Percentiles rank a stretch among this genome's conserved stretches.
phyloP scores from a whole-genome alignment of 2,888 invertebrate species.

The Cataglyphis livida region DNA sequence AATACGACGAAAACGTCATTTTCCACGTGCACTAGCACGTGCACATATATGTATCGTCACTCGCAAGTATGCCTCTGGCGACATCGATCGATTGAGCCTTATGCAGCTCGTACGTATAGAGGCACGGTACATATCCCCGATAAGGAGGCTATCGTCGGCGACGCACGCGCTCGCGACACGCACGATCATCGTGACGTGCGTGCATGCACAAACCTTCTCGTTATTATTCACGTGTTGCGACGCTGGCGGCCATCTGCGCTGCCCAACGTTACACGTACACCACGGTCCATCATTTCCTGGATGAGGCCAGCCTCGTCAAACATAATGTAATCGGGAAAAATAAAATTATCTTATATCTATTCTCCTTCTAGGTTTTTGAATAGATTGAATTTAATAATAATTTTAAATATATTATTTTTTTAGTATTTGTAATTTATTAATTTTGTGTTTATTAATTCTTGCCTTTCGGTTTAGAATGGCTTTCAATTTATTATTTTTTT shows the following conservation, averaged over 20 bases:
- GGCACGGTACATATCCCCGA: slow-evolving; percentile 56
- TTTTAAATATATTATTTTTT: not conserved
- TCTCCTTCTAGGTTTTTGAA: not conserved
- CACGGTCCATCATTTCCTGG: slow-evolving; percentile 20
- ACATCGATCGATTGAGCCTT: slow-evolving; percentile 48
- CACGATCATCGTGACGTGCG: slow-evolving; percentile 1
- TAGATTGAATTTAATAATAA: not conserved
- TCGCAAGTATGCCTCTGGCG: slow-evolving; percentile 47
- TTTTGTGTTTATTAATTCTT: too few species aligned
- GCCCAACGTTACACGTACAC: slow-evolving; percentile 18
- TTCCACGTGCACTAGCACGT: slow-evolving; percentile 63
- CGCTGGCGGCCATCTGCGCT: slow-evolving; percentile 38
- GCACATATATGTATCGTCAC: slow-evolving; percentile 67
- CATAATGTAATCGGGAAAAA: not conserved
- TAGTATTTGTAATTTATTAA: too few species aligned
- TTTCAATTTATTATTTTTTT: too few species aligned
- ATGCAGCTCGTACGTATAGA: slow-evolving; percentile 23
- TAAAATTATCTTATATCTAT: not conserved
- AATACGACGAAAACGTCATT: slow-evolving; percentile 29
- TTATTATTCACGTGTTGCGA: slow-evolving; percentile 56
- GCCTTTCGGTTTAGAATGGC: too few species aligned
- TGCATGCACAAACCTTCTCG: slow-evolving; percentile 33
- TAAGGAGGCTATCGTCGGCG: slow-evolving; percentile 45
- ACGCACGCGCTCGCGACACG: not conserved
- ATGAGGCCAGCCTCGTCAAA: not conserved